Conservation (phyloP, 2,888 invertebrate genomes). For the Luperina testacea region DNA sequence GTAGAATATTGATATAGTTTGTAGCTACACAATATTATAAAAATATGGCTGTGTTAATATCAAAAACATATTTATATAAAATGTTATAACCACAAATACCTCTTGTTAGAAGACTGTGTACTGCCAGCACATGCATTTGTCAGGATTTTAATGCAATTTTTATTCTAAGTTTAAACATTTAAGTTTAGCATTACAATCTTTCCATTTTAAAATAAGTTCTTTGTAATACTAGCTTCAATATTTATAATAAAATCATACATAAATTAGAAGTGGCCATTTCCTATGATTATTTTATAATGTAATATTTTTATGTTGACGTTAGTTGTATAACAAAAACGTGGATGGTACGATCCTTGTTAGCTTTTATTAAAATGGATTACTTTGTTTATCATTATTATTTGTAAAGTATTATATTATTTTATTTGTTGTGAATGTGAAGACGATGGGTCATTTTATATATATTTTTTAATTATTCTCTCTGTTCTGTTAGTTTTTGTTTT, state of each 20-base stretch:
- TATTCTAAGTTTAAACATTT: slow-evolving; percentile 56
- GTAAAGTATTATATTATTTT: too few species aligned
- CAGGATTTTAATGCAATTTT: slow-evolving; percentile 64
- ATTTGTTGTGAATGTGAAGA: too few species aligned
- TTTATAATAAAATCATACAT: neutral
- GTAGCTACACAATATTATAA: slow-evolving; percentile 73
- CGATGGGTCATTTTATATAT: too few species aligned
- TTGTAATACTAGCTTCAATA: slow-evolving; percentile 64
- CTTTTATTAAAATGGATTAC: too few species aligned
- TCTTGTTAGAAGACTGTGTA: slow-evolving; percentile 86
- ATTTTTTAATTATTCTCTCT: too few species aligned
- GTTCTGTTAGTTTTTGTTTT: too few species aligned
- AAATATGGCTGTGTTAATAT: slow-evolving; percentile 89
- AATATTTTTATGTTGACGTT: too few species aligned
- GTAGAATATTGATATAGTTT: slow-evolving; percentile 71
- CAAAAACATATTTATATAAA: slow-evolving; percentile 86
- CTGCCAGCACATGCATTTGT: slow-evolving; percentile 79
- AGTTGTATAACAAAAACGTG: too few species aligned
- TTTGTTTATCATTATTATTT: too few species aligned
- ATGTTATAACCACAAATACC: slow-evolving; percentile 87
- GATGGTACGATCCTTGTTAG: too few species aligned
- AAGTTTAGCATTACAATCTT: slow-evolving; percentile 64
- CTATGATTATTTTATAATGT: too few species aligned
- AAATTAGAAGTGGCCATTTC: too few species aligned
- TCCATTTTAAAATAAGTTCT: slow-evolving; percentile 66